phyloP scores from a whole-genome alignment of 2,797 vertebrate genomes.

The Scyliorhinus canicula region DNA sequence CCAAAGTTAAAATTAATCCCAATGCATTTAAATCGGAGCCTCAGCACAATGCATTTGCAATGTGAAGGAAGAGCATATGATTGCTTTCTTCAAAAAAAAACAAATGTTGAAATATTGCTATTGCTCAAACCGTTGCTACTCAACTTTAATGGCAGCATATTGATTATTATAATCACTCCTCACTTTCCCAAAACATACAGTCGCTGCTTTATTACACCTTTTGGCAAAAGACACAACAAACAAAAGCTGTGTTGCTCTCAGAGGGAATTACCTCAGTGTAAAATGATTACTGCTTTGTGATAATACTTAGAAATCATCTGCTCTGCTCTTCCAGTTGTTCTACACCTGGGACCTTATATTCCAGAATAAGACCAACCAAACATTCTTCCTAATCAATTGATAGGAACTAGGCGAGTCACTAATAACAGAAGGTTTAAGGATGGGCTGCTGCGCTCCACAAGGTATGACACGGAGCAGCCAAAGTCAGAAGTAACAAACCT shows the following conservation, averaged over 20 bases:
- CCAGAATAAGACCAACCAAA: not conserved
- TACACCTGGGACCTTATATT: not conserved
- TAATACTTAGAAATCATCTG: not conserved
- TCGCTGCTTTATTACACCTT: not conserved
- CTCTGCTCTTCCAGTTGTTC: not conserved
- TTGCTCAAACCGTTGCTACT: not conserved
- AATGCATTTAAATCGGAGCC: not conserved
- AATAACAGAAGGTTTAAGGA: not conserved
- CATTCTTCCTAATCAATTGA: not conserved
- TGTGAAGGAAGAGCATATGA: not conserved
- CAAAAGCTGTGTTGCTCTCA: not conserved
- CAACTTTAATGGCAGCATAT: not conserved
- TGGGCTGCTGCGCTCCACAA: not conserved
- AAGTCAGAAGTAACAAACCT: not conserved
- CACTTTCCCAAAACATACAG: not conserved
- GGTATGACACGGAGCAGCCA: not conserved
- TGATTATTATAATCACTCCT: not conserved
- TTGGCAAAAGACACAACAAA: constrained; percentile 3
- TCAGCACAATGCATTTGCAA: not conserved
- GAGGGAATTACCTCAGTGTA: not conserved
- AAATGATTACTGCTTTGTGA: not conserved
- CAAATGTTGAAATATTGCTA: not conserved
- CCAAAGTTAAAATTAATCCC: not conserved
- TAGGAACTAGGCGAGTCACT: not conserved
- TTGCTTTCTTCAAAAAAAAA: not conserved